A percentile compares a stretch with the other conserved stretches of the same genome.
Conservation (phyloP, 2,888 invertebrate species). For the Drosophila monieri region DNA sequence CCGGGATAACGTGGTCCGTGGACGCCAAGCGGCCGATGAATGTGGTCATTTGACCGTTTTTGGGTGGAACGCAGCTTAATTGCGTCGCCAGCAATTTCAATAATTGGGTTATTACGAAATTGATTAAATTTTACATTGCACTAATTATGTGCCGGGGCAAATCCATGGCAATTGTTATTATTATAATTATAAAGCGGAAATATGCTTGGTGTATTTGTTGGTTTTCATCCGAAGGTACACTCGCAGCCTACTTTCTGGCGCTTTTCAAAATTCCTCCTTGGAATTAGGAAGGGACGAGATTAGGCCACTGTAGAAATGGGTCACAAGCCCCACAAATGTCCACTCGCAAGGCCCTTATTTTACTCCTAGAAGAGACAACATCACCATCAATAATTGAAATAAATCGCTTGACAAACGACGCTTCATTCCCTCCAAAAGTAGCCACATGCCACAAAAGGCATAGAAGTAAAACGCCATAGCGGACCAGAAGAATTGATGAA, state of each 20-base stretch:
- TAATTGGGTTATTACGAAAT: conserved; percentile 62
- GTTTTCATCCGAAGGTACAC: background rate
- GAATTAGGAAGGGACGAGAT: background rate
- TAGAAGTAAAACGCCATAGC: no score
- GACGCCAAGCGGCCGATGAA: conserved; percentile 21
- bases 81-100: conserved; percentile 44
- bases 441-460: background rate
- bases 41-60: conserved; percentile 33
- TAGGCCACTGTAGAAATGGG: conserved; percentile 10
- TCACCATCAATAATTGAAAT: conserved; percentile 73
- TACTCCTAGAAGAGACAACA: conserved; percentile 18
- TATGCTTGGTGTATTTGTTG: conserved; percentile 26
- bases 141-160: conserved; percentile 54
- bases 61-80: conserved; percentile 18
- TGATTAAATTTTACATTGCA: conserved; percentile 49
- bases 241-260: conserved; percentile 11
- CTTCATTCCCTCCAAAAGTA: conserved; percentile 5
- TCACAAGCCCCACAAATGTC: conserved; percentile 5
- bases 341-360: conserved; percentile 31
- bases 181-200: conserved; percentile 48
- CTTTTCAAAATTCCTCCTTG: background rate
- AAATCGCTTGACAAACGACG: conserved; percentile 76
- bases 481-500: conserved; percentile 6
- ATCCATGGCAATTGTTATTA: conserved; percentile 47
- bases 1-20: conserved; percentile 48